Conservation (phyloP, 2,888 invertebrate genomes). For the Napeogenes sylphis region DNA sequence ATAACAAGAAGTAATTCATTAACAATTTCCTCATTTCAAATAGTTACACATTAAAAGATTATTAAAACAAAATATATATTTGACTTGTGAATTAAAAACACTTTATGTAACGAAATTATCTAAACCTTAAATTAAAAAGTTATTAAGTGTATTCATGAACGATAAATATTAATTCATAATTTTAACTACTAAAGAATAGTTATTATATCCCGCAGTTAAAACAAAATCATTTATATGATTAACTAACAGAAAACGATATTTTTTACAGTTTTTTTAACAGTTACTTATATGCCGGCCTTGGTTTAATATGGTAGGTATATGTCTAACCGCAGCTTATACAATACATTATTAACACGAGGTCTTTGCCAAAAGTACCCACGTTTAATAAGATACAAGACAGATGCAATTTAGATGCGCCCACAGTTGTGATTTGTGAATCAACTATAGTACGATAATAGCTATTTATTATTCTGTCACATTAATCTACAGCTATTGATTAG, state of each 20-base stretch:
- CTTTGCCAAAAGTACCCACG: constrained; percentile 62
- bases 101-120: too few relatives aligned
- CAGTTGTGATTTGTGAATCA: constrained; percentile 32
- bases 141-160: too few relatives aligned
- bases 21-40: too few relatives aligned
- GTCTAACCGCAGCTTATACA: constrained; percentile 37
- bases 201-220: neutral
- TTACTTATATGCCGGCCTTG: constrained; percentile 20
- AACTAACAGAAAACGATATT: neutral
- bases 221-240: neutral
- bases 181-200: too few relatives aligned
- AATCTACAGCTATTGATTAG: too few relatives aligned
- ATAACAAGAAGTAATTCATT: too few relatives aligned
- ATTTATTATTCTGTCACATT: neutral
- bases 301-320: constrained; percentile 16
- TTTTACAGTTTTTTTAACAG: neutral
- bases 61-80: too few relatives aligned
- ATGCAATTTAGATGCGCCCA: constrained; percentile 59
- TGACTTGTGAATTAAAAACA: too few relatives aligned
- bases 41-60: too few relatives aligned
- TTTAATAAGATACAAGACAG: constrained; percentile 50
- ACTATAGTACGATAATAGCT: constrained; percentile 3
- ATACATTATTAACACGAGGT: constrained; percentile 63
- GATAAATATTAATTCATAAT: too few relatives aligned
- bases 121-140: too few relatives aligned